phyloP scores from a whole-genome alignment of 2,888 invertebrate species.

The Corbicula japonica region DNA sequence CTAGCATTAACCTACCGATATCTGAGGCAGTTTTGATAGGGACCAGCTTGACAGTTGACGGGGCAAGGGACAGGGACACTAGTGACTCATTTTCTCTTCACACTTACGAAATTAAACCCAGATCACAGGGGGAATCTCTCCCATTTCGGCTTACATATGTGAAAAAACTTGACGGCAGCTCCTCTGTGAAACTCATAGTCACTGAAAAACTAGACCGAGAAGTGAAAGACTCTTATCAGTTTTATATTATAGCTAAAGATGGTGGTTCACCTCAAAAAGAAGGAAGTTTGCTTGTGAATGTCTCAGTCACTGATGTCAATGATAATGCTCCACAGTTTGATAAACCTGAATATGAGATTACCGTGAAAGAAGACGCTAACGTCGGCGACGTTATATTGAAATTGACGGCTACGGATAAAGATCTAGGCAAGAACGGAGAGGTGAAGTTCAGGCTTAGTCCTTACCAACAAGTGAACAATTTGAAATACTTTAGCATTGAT shows the following conservation, averaged over 20 bases:
- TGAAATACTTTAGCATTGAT: conserved; percentile 66
- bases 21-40: conserved; percentile 69
- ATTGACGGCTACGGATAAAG: conserved; percentile 93
- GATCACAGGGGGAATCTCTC: conserved; percentile 35
- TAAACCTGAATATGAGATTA: conserved; percentile 60
- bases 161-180: conserved; percentile 72
- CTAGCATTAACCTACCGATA: conserved; percentile 53
- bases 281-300: conserved; percentile 65
- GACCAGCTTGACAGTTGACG: conserved; percentile 65
- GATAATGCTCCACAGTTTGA: conserved; percentile 71
- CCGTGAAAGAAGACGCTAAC: conserved; percentile 67
- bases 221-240: conserved; percentile 64
- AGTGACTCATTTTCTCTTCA: conserved; percentile 67
- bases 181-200: conserved; percentile 68
- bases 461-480: conserved; percentile 60
- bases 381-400: conserved; percentile 59
- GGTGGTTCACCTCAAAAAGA: conserved; percentile 68
- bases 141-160: conserved; percentile 67
- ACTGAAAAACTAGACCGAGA: conserved; percentile 72
- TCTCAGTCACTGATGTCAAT: conserved; percentile 68
- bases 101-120: conserved; percentile 62
- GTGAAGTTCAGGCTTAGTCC: conserved; percentile 86
- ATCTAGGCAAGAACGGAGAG: conserved; percentile 92
- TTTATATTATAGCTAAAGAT: conserved; percentile 72
- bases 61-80: conserved; percentile 70